Base-by-base conservation (phyloP, 2,888 invertebrate species). In the Lacanobia oleracea region DNA sequence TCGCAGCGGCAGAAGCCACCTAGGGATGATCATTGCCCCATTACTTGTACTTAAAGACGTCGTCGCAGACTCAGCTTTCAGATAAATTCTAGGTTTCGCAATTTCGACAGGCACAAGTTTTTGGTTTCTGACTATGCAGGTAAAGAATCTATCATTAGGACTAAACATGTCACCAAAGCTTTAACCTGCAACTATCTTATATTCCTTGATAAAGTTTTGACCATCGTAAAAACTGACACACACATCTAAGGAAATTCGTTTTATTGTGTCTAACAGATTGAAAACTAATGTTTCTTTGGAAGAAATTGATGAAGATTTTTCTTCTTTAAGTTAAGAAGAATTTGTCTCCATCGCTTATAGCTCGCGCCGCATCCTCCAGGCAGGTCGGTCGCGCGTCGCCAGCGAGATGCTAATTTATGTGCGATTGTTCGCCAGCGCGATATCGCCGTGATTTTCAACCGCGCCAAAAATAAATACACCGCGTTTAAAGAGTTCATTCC, bases 331-430 rank as follows among this genome's bases (percentile, higher is more conserved):
- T 12, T 43, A 54, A 10, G 16, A 33, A 54, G 45, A 23, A 48
- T 18, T 21, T 0, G 37, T 57, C 45, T 60, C 59, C 14, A 6
- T 40, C 75, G 82, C 86, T 61, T 65, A 61, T 83, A 40, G 33
- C 56, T 78, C 54, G 53, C 50, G 40, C 76, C 84, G 61, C 68
- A 45, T 16, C 54, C 54, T 37, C 64, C 62, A 74, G 63, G 63
- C 67, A 63, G 57, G 7, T 68, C 73, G 74, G 75, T 70, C 70
- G 77, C 81, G 77, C 77, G 77, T 77, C 72, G 83, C 57, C 62
- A 75, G 68, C 81, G 71, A 76, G 80, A 79, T 78, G 81, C 81
- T 88, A 88, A 88, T 88, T 85, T 84, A 88, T 83, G 82, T 77
- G 77, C 81, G 80, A 84, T 87, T 85, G 84, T 85, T 83, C 83